Base-by-base conservation (phyloP, 2,888 invertebrate genomes). In the Caenorhabditis angaria region DNA sequence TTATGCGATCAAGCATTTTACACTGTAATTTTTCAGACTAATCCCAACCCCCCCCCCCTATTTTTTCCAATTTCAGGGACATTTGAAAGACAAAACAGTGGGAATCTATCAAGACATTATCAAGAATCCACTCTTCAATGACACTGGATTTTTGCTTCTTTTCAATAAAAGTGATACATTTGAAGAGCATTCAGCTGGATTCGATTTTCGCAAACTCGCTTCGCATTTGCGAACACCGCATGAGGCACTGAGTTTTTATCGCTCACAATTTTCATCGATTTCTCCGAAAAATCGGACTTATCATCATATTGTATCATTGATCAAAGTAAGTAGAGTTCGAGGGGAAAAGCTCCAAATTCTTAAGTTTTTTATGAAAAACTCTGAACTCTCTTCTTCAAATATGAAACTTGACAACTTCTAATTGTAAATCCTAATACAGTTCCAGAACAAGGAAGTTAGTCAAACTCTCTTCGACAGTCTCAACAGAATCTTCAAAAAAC, bases 1-100 rank as follows among this genome's bases (percentile, higher is more conserved):
- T 55, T 82, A 4, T 78, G 78, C 35, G 69, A 78, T 67, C 61
- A 61, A 1, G 77, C 68, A 1, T 79, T 82, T 41, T 80, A 80
- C 61, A 54, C 68, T 54, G 78, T 78, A 18, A 24, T 18, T 51
- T 22, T 51, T 12, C 18, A 14, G 18, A 14, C 20, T 18, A n/a
- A 14, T 12, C 35, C 14, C 35, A 10, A 6, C 14, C 35, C 14
- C 35, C 14, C 27, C 4, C 25, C 41, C 55, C 3, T 18, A 18
- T 2, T 27, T 28, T 60, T 50, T 50, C 35, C n/a, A 22, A 57
- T 71, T 78, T 57, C 69, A 80, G 77, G 80, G 80, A 12, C 69
- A 78, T 51, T 55, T 80, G 18, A 69, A 78, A 50, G 70, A 76
- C 62, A 80, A 80, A 60, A 78, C 80, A 8, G 50, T 76, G 0